Base-by-base conservation (phyloP, 2,797 vertebrate genomes). In the Leptatherina wallacei region DNA sequence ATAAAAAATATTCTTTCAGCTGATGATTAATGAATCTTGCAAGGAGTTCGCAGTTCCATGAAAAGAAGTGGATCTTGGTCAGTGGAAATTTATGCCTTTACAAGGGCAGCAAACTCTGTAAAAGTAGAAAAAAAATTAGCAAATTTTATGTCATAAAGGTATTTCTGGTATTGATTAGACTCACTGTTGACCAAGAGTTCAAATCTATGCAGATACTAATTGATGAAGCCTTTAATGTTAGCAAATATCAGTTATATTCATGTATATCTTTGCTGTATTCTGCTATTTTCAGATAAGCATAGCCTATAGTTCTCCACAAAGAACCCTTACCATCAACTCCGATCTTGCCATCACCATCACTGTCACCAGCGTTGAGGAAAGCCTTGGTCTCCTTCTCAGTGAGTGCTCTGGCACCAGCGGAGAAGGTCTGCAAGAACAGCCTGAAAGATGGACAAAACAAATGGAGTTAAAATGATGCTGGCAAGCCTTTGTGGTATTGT, bases 351-450 rank as follows among this genome's bases (percentile, higher is more conserved):
- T 96, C 94, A 90, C 94, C 93, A 65, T 96, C 95, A 24, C 65
- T 88, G 88, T 96, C 95, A 49, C 91, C 94, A 56, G 93, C 94
- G 2, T 75, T 13, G 10, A 96, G 91, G 85, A 96, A 95, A 51
- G 82, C 7, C 82, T 92, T 90, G 82, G 94, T 95, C 91, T 95
- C 95, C 51, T 85, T 85, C 47, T 94, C 95, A 3, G 92, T 95
- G 85, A 96, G 94, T 69, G 89, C 93, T 85, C 95, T 94, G 81
- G 94, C 95, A 18, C 30, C 0, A 1, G 83, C 61, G 58, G 84
- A 78, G 87, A 96, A 95, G 93, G 92, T 95, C 93, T 96, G 94
- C 77, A 96, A 94, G 90, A 96, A 96, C 80, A 95, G 91, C 85
- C 95, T 95, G 78, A 6, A 2, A 22, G 57, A 42, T 20, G 63